phyloP scores from a whole-genome alignment of 2,113 vertebrate genomes.

The Pungitius pungitius region DNA sequence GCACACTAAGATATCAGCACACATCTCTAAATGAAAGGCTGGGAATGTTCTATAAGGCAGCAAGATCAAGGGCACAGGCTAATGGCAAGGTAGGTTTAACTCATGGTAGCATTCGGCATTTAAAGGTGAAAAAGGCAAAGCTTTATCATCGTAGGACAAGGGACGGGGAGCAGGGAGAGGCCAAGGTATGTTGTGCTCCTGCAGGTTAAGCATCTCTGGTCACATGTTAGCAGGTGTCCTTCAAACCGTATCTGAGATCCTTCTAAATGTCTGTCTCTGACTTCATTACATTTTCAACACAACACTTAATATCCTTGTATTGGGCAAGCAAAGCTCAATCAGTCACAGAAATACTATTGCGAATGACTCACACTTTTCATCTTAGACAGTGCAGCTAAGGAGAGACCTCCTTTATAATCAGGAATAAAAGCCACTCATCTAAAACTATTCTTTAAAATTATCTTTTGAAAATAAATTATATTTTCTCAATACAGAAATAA shows the following conservation, averaged over 20 bases:
- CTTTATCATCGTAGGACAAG: constrained; percentile 39
- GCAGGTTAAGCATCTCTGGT: constrained; percentile 58
- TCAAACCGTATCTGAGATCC: constrained; percentile 44
- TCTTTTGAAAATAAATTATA: constrained; percentile 75
- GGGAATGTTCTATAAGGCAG: constrained; percentile 77
- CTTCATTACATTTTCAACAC: constrained; percentile 7
- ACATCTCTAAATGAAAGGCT: constrained; percentile 61
- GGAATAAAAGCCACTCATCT: constrained; percentile 65
- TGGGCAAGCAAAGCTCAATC: constrained; percentile 46
- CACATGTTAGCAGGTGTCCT: constrained; percentile 49
- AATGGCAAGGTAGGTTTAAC: constrained; percentile 53
- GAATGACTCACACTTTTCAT: constrained; percentile 41
- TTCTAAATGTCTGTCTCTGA: constrained; percentile 34
- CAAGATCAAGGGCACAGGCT: constrained; percentile 67
- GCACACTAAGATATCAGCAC: constrained; percentile 43
- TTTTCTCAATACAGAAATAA: constrained; percentile 78
- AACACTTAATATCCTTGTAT: constrained; percentile 35
- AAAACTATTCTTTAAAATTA: constrained; percentile 68
- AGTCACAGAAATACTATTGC: constrained; percentile 37
- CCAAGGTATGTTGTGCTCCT: constrained; percentile 67
- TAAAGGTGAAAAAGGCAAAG: constrained; percentile 63
- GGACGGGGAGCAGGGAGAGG: constrained; percentile 57
- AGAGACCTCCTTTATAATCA: constrained; percentile 53
- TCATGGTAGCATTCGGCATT: constrained; percentile 42
- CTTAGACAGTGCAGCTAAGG: constrained; percentile 59